Evolutionary conservation across 2,888 invertebrate species (phyloP).

Genomic region (Linnaemya tessellans): DNA sequence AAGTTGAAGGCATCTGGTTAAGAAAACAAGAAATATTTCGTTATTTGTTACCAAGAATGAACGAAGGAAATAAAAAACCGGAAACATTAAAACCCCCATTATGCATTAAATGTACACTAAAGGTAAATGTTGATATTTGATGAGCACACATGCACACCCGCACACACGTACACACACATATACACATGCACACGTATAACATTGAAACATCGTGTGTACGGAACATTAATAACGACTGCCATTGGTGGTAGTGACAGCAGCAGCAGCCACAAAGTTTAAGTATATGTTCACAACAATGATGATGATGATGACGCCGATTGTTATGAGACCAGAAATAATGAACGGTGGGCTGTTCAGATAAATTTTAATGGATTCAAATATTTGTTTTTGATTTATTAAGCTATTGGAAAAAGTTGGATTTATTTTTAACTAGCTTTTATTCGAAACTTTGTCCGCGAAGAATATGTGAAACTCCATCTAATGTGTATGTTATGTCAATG

Average conservation of each 20-base stretch:
- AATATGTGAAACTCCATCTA: too few species aligned
- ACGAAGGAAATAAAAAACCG: conserved; percentile 19
- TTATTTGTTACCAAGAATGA: conserved; percentile 2
- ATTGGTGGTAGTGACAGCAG: conserved; percentile 28
- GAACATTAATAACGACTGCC: conserved; percentile 11
- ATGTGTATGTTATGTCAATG: too few species aligned
- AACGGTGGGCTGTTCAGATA: background rate
- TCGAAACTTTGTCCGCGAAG: too few species aligned
- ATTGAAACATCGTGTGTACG: background rate
- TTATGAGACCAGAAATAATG: background rate
- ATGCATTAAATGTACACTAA: conserved; percentile 54
- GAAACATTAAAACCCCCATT: conserved; percentile 66
- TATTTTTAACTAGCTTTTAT: too few species aligned
- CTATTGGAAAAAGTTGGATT: too few species aligned
- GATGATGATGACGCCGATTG: conserved; percentile 40
- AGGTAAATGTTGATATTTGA: conserved; percentile 70
- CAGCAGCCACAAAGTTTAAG: conserved; percentile 45
- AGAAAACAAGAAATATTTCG: conserved; percentile 17
- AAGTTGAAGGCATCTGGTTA: conserved; percentile 41
- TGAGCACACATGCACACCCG: background rate
- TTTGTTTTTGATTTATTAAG: too few species aligned
- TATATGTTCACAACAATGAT: conserved; percentile 52
- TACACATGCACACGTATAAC: background rate
- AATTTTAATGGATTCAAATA: too few species aligned
- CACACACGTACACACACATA: background rate